Evolutionary conservation across 2,888 invertebrate genomes (phyloP).

Genomic region (Cyclophora punctaria): DNA sequence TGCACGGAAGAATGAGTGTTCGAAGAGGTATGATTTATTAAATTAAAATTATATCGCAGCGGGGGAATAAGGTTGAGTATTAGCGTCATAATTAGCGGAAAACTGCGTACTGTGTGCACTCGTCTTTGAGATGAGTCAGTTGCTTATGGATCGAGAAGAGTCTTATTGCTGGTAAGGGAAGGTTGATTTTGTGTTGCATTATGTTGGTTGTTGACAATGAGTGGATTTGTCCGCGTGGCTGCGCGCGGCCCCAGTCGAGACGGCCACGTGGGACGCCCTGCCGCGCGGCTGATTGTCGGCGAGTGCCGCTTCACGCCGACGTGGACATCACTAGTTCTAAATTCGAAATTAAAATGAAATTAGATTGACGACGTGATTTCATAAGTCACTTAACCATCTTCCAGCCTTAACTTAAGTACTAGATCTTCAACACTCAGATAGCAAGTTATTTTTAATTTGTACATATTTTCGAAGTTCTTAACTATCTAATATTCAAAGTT

Average conservation of each 20-base stretch:
- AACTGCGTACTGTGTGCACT: slow-evolving; percentile 43
- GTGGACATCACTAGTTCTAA: slow-evolving; percentile 49
- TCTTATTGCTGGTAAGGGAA: slow-evolving; percentile 11
- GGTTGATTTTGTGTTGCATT: slow-evolving; percentile 14
- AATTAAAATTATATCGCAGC: slow-evolving; percentile 42
- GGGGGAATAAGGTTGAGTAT: slow-evolving; percentile 37
- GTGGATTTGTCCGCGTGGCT: slow-evolving; percentile 48
- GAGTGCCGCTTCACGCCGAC: slow-evolving; percentile 61
- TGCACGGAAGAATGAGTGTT: slow-evolving; percentile 18
- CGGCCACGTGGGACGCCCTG: slow-evolving; percentile 66
- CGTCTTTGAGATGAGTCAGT: slow-evolving; percentile 25
- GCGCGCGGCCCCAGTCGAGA: slow-evolving; percentile 39
- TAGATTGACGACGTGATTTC: no score
- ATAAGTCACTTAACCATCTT: no score
- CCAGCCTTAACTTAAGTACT: no score
- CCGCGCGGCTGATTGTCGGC: slow-evolving; percentile 58
- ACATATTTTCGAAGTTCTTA: no score
- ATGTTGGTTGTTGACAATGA: slow-evolving; percentile 30
- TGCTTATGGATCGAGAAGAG: not conserved
- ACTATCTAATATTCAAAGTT: no score
- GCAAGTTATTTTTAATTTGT: no score
- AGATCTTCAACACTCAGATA: no score
- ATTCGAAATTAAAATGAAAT: slow-evolving; percentile 28
- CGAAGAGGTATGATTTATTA: slow-evolving; percentile 30
- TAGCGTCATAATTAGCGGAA: slow-evolving; percentile 61